Evolutionary conservation across 2,888 invertebrate genomes (phyloP), one percentile per base, ranked within the genome.

Genomic region (Melanostoma scalare): DNA sequence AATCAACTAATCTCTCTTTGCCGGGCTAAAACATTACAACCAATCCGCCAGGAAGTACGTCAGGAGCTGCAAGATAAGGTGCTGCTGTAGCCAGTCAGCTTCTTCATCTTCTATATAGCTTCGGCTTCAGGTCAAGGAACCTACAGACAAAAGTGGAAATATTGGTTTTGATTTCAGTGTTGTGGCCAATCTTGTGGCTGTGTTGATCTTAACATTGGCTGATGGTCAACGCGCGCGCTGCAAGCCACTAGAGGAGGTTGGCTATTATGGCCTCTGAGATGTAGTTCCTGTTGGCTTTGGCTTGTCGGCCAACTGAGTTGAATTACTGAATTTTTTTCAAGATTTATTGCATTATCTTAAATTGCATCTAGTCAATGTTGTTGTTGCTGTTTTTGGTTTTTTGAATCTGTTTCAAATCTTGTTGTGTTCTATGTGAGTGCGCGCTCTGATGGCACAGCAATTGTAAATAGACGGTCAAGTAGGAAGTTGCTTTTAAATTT

Each of bases 341-440:
- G 84, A 84, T 84, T 84, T 84, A 84, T 84, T 84, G 74, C 71
- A 84, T 75, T 84, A 84, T 84, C 84, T 79, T 67, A 84, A 84
- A 84, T 84, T 84, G 79, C 84, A 84, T 84, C 84, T 84, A 79
- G 67, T 33, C 78, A 30, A 68, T 79, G 79, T 65, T 68, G 77
- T 38, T 60, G 79, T 33, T 58, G 71, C 69, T 65, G 35, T 71
- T 72, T 50, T 77, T 65, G 30, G 56, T 65, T 48, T 69, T 67
- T 72, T 52, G 30, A 52, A 65, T 61, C 73, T 74, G 44, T 65
- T 74, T 42, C 60, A 67, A 60, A 73, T 55, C 55, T 36, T 73
- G 55, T 69, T 68, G 61, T 74, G 42, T 79, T 76, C 71, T 61
- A 72, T 71, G 48, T 53, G 53, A 42, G 31, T 56, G 20, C 40